Conservation (phyloP, 2,113 vertebrate species). For the Microtus pennsylvanicus region DNA sequence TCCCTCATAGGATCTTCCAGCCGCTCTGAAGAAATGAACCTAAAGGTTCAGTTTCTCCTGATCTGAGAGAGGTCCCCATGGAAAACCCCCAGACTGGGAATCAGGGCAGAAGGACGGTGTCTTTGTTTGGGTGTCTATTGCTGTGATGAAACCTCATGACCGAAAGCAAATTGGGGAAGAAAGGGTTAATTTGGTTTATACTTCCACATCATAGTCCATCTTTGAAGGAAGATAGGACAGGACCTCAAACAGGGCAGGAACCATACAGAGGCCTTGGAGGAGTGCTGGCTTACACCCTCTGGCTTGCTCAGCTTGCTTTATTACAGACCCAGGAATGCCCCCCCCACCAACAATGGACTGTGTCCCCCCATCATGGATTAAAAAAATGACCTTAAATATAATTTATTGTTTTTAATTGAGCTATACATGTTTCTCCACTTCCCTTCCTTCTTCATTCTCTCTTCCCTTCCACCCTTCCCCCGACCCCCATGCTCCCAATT, state of each 20-base stretch:
- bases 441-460: too few relatives aligned
- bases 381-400: not conserved
- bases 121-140: not conserved
- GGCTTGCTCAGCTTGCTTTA: too few relatives aligned
- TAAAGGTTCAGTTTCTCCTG: not conserved
- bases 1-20: not conserved
- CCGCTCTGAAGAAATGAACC: slow-evolving; percentile 23
- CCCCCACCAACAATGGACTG: not conserved
- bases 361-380: not conserved
- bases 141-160: not conserved
- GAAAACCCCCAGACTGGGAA: not conserved
- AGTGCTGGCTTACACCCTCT: not conserved
- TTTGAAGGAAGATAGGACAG: not conserved
- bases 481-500: too few relatives aligned
- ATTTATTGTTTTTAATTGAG: too few relatives aligned
- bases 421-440: too few relatives aligned
- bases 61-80: not conserved
- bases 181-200: not conserved
- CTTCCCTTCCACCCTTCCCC: too few relatives aligned
- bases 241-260: not conserved
- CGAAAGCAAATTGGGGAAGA: not conserved
- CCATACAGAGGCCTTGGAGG: not conserved
- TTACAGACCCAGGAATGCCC: not conserved
- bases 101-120: not conserved
- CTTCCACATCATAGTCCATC: not conserved